Evolutionary conservation across 1,140 invertebrate species (phyloP).

Genomic region (Andrena cerasifolii): DNA sequence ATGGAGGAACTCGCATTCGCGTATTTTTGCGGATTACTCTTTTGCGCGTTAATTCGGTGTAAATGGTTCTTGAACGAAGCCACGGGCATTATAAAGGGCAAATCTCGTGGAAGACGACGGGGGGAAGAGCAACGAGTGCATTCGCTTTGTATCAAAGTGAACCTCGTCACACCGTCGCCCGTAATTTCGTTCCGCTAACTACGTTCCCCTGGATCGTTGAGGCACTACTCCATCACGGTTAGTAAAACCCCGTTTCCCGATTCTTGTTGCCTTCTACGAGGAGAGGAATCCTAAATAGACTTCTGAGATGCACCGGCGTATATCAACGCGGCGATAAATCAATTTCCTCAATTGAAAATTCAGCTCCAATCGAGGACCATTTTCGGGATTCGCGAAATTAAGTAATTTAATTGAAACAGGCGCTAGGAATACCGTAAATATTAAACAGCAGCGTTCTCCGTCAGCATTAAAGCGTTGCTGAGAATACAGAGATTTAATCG

Average conservation of each 20-base stretch:
- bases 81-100: not conserved
- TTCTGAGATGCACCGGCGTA: not conserved
- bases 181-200: constrained; percentile 39
- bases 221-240: not conserved
- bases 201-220: constrained; percentile 30
- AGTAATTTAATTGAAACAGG: too few relatives aligned
- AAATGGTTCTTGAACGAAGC: not conserved
- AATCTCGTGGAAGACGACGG: constrained; percentile 15
- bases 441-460: too few relatives aligned
- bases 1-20: too few relatives aligned
- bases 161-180: not conserved
- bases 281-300: not conserved
- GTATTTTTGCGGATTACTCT: too few relatives aligned
- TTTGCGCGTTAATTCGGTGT: too few relatives aligned
- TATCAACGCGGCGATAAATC: not conserved
- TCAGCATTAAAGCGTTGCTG: too few relatives aligned
- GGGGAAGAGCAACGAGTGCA: not conserved
- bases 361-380: not conserved
- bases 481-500: too few relatives aligned
- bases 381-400: not conserved
- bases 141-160: constrained; percentile 17
- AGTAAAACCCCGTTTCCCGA: constrained; percentile 7
- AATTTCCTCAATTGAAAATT: not conserved
- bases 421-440: too few relatives aligned
- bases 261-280: not conserved